These are phyloP conservation scores for Pygoscelis antarcticus DNA, from an alignment of 2,113 vertebrate genomes.

Conservation along the genomic window DNA sequence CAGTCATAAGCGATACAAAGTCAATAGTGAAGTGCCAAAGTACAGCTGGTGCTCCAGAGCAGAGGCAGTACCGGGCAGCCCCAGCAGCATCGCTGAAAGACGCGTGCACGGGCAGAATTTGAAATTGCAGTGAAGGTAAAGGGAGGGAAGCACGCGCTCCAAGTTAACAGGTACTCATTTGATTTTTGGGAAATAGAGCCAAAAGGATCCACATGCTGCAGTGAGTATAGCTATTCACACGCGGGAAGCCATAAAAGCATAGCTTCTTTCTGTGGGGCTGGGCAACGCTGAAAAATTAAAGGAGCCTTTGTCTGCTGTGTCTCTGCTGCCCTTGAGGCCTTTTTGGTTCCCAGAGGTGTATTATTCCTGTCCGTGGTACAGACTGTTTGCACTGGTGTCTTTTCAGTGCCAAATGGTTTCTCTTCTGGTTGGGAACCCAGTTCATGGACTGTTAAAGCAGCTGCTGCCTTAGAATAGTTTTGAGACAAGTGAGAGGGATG, in stretches of 20 bases:
- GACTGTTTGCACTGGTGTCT: neutral
- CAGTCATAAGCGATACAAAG: neutral
- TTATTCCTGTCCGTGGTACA: neutral
- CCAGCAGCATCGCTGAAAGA: neutral
- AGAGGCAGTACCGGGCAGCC: neutral
- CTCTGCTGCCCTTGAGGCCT: neutral
- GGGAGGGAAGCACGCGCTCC: accelerated
- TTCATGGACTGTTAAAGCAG: neutral
- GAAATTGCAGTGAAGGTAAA: accelerated
- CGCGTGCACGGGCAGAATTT: neutral
- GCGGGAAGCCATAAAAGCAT: accelerated
- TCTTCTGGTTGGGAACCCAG: neutral
- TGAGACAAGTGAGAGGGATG: neutral
- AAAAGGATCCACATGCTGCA: neutral
- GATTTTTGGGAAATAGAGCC: neutral
- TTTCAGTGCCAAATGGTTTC: neutral
- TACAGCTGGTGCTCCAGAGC: neutral
- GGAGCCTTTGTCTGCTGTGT: neutral
- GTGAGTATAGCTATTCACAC: accelerated
- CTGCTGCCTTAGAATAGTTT: neutral
- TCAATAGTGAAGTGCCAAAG: neutral
- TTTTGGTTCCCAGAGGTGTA: neutral
- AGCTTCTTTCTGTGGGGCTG: neutral
- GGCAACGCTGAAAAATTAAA: neutral
- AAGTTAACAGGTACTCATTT: too few relatives aligned